Percentiles rank a stretch among this genome's conserved stretches.
Evolutionary conservation across 2,113 vertebrate genomes (phyloP).

Genomic region (Cavia aperea): DNA sequence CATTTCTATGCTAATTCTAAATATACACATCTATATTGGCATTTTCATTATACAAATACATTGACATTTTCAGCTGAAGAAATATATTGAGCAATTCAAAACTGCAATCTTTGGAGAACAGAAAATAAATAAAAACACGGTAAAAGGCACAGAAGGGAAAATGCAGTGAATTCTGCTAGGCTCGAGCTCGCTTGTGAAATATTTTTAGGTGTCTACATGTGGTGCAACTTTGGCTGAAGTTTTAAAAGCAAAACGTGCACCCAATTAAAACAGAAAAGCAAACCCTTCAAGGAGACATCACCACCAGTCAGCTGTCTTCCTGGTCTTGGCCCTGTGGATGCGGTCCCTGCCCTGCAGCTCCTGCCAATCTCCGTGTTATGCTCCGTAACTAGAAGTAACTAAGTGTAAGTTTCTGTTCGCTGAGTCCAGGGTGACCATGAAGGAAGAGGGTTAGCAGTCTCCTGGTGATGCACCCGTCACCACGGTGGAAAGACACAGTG

Average conservation of each 20-base stretch:
- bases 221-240: neutral
- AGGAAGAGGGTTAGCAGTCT: neutral
- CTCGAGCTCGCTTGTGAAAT: neutral
- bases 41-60: constrained; percentile 52
- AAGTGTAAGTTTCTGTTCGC: neutral
- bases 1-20: constrained; percentile 54
- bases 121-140: constrained; percentile 48
- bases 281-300: neutral
- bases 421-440: neutral
- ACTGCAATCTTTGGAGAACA: constrained; percentile 25
- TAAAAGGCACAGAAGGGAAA: constrained; percentile 31
- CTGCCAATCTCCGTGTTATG: neutral
- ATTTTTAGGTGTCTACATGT: neutral
- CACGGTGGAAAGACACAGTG: neutral
- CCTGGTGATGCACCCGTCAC: neutral
- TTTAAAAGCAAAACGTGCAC: neutral
- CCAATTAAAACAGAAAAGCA: neutral
- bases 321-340: neutral
- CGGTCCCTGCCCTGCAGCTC: neutral
- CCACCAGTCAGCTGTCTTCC: neutral
- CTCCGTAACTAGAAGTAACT: neutral
- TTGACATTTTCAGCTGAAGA: constrained; percentile 59
- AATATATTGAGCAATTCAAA: constrained; percentile 47
- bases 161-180: neutral
- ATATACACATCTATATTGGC: constrained; percentile 26